Conservation (phyloP, 2,797 vertebrate species). For the Enteromius mattozi region DNA sequence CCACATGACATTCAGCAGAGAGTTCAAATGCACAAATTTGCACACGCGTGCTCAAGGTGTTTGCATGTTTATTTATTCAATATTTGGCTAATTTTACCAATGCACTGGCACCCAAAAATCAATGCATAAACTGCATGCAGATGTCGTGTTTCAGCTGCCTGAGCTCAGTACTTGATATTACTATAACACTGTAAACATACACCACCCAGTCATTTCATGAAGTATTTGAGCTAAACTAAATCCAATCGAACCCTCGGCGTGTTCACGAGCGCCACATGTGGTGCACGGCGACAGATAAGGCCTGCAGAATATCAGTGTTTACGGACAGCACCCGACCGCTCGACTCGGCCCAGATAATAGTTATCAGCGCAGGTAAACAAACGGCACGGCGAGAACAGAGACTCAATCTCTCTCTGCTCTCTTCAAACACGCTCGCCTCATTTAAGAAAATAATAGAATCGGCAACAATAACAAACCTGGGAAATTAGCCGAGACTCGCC, state of each 20-base stretch:
- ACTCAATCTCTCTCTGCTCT: neutral
- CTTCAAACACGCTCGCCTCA: constrained; percentile 34
- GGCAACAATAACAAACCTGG: constrained; percentile 11
- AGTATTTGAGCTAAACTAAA: constrained; percentile 24
- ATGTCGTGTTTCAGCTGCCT: neutral
- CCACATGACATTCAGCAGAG: neutral
- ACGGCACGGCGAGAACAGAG: constrained; percentile 41
- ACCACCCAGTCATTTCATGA: neutral
- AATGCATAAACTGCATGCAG: neutral
- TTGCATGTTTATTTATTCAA: neutral
- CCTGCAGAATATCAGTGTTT: constrained; percentile 55
- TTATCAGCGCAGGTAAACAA: constrained; percentile 55
- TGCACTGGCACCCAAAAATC: neutral
- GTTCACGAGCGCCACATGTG: constrained; percentile 36
- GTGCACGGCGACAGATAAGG: constrained; percentile 52
- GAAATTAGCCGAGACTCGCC: constrained; percentile 12
- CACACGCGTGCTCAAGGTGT: neutral
- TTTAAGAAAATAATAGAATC: constrained; percentile 31
- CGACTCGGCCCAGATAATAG: constrained; percentile 57
- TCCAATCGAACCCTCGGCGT: constrained; percentile 16
- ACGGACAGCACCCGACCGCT: constrained; percentile 42
- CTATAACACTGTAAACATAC: neutral
- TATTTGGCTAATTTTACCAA: neutral
- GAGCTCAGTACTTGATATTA: neutral
- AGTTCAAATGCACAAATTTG: neutral